Base-by-base conservation (phyloP, 2,888 invertebrate genomes). In the Pharmacophagus antenor region DNA sequence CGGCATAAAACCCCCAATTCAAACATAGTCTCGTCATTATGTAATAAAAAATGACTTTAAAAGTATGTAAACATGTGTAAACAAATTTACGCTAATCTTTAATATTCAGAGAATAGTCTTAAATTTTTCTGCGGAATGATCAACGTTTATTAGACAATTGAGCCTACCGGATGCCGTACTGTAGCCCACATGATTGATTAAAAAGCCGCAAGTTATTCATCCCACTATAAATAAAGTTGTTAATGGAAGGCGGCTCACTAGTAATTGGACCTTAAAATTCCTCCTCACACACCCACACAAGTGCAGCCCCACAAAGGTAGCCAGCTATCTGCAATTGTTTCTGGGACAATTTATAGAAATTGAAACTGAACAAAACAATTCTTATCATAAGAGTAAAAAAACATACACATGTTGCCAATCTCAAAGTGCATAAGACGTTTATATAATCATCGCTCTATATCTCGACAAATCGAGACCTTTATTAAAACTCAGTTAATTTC, bases 141-240 rank as follows among this genome's bases (percentile, higher is more conserved):
- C 71, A 74, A 66, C 73, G 71, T 70, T 77, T 79, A 79, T 76
- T 78, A 80, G 70, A 72, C 79, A 76, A 82, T 82, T 79, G 80
- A 76, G 73, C 71, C 72, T 68, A 74, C 84, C 82, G 85, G 84
- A 84, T 81, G 80, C 79, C 75, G 67, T 71, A 74, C 73, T 70
- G 73, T 73, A 74, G 71, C 71, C 77, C 77, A 73, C 76, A 82
- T 84, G 85, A 86, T 87, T 87, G 85, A 88, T 88, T 85, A 86
- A 87, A 82, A 88, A 80, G 82, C 85, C 84, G 84, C 87, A 81
- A 85, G 77, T 82, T 85, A 85, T 85, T 80, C 79, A 84, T 82
- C 80, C 70, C 71, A 74, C 80, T 80, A 83, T 85, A 86, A 85
- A 86, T 87, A 85, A 86, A 84, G 81, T 84, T 84, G 82, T 86